These are phyloP conservation scores for Porites cylindrica DNA, from an alignment of 92 coral and sea anemone species.

Conservation along the genomic window DNA sequence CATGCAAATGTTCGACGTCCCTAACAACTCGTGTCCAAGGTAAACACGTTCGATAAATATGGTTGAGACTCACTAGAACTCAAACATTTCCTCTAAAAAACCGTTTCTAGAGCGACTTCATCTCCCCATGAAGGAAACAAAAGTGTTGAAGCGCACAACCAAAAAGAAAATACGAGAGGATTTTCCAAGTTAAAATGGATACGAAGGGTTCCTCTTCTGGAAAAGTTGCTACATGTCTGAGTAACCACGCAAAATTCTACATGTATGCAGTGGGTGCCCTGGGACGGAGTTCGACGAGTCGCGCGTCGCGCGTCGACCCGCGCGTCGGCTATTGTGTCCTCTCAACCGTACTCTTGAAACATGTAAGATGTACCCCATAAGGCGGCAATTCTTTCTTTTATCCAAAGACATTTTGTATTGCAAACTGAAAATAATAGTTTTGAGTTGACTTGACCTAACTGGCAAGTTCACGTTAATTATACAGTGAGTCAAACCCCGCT, in stretches of 20 bases:
- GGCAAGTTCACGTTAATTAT: no score
- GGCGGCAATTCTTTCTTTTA: no score
- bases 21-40: conserved; percentile 62
- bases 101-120: neutral
- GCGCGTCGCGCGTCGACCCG: no score
- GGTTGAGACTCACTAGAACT: neutral
- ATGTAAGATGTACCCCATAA: no score
- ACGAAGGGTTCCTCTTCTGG: neutral
- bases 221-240: neutral
- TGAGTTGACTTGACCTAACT: no score
- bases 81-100: neutral
- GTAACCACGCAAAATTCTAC: conserved; percentile 1
- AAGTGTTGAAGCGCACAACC: neutral
- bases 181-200: neutral
- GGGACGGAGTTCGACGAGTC: no score
- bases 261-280: no score
- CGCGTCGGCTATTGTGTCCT: no score
- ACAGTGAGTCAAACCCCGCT: no score
- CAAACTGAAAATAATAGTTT: no score
- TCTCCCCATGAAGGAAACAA: neutral
- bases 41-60: conserved; percentile 39
- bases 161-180: neutral
- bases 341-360: no score
- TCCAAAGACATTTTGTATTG: no score
- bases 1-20: conserved; percentile 29